Base-by-base conservation (phyloP, 2,113 vertebrate genomes). In the Panurus biarmicus region DNA sequence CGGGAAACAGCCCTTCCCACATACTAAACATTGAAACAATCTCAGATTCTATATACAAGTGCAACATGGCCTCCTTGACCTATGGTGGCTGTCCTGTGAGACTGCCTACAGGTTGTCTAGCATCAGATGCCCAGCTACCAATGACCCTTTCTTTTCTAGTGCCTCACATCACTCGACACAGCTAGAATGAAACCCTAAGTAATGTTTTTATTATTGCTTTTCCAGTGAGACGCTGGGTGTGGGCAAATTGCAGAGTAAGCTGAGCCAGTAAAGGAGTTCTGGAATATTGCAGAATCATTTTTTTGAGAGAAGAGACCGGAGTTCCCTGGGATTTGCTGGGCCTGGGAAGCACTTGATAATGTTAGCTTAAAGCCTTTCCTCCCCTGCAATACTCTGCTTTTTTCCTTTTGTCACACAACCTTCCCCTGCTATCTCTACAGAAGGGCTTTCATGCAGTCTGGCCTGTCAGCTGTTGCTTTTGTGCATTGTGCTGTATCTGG, bases 391-490 rank as follows among this genome's bases (percentile, higher is more conserved):
- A 44, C 51, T 69, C 40, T 29, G 25, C 56, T 81, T 33, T 65
- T 69, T 51, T 89, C 77, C 48, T 80, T 95, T 88, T 74, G 89
- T 92, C 77, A 75, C 71, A 48, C 50, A 56, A 9, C 87, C 82
- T 94, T 81, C 85, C 90, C 77, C 35, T 62, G 14, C 45, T 69
- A 11, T 87, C 92, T 79, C 38, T 87, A 85, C 90, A 87, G 50
- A 93, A 78, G 69, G 74, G 77, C 90, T 94, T 94, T 94, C 58
- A 69, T 89, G 78, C 93, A 93, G 82, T 94, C 93, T 95, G 93
- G 90, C 58, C 9, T 0, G 74, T 95, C 95, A 96, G 95, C 92
- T 96, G 90, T 94, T 93, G 93, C 93, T 62, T 95, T 96, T 95
- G 95, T 95, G 81, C 92, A 72, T 91, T 94, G 93, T 85, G 64